phyloP scores from a whole-genome alignment of 2,113 vertebrate genomes.

The Cygnus atratus region DNA sequence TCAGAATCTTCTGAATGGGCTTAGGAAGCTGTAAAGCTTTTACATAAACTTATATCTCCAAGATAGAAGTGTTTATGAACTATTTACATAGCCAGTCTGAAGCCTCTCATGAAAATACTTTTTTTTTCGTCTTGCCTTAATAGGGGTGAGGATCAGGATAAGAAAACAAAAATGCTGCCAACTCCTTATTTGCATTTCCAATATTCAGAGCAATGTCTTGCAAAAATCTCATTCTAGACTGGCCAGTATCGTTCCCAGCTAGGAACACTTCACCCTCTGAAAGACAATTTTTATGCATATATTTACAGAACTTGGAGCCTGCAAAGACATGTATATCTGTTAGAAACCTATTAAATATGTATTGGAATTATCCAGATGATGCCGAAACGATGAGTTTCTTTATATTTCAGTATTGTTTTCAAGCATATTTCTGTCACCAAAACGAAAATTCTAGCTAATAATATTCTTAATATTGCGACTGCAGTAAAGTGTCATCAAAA shows the following conservation, averaged over 20 bases:
- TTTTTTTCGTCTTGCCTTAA: neutral
- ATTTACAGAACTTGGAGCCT: constrained; percentile 3
- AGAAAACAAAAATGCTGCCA: neutral
- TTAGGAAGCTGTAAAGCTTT: neutral
- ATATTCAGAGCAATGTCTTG: neutral
- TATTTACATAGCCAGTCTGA: neutral
- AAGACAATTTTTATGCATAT: neutral
- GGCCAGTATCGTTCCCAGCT: neutral
- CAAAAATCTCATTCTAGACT: neutral
- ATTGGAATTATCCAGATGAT: constrained; percentile 42
- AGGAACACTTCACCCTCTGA: constrained; percentile 15
- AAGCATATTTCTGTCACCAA: neutral
- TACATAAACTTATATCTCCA: neutral
- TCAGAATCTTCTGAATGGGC: neutral
- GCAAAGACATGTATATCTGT: neutral
- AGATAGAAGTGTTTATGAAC: neutral
- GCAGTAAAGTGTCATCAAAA: constrained; percentile 24
- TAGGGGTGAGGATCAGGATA: neutral
- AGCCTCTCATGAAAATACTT: neutral
- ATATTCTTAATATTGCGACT: neutral
- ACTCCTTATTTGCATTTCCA: neutral
- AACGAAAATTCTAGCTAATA: constrained; percentile 1
- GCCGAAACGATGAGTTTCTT: constrained; percentile 2
- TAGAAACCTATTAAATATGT: constrained; percentile 45
- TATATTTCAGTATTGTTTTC: constrained; percentile 1